These are phyloP conservation scores for Perca fluviatilis DNA, from an alignment of 2,113 vertebrate species.

Conservation along the genomic window DNA sequence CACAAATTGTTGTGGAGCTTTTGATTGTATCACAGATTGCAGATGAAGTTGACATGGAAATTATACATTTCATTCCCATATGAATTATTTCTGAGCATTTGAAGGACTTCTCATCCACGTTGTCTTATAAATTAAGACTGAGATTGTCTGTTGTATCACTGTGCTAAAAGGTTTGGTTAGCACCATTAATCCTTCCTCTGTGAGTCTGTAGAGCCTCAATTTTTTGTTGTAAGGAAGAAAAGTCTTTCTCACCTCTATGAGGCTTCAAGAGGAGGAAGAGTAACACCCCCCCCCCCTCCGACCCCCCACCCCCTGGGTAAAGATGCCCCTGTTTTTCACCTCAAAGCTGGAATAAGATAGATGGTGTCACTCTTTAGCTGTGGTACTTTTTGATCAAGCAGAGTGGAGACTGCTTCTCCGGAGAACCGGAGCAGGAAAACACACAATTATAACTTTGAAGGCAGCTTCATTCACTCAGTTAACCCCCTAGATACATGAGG, in stretches of 20 bases:
- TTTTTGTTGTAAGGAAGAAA: background rate
- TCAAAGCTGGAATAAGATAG: conserved; percentile 53
- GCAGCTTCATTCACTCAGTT: conserved; percentile 24
- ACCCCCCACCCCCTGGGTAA: conserved; percentile 29
- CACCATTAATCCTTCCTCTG: too few relatives aligned
- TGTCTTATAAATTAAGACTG: too few relatives aligned
- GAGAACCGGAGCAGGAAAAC: conserved; percentile 27
- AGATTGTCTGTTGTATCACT: too few relatives aligned
- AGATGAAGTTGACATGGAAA: too few relatives aligned
- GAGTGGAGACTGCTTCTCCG: conserved; percentile 36
- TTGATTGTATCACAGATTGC: too few relatives aligned
- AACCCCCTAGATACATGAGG: conserved; percentile 12
- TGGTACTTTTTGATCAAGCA: conserved; percentile 57
- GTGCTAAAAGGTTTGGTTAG: too few relatives aligned
- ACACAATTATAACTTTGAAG: conserved; percentile 54
- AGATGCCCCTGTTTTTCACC: conserved; percentile 62
- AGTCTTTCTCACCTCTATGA: conserved; percentile 2
- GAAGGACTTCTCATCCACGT: too few relatives aligned
- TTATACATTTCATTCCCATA: too few relatives aligned
- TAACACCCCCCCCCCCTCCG: background rate
- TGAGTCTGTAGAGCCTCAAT: background rate
- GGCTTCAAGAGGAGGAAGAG: conserved; percentile 20
- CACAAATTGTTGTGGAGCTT: too few relatives aligned
- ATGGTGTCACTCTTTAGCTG: conserved; percentile 49
- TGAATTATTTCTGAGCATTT: too few relatives aligned